Conservation (phyloP, 2,888 invertebrate genomes). For the Merodon equestris region DNA sequence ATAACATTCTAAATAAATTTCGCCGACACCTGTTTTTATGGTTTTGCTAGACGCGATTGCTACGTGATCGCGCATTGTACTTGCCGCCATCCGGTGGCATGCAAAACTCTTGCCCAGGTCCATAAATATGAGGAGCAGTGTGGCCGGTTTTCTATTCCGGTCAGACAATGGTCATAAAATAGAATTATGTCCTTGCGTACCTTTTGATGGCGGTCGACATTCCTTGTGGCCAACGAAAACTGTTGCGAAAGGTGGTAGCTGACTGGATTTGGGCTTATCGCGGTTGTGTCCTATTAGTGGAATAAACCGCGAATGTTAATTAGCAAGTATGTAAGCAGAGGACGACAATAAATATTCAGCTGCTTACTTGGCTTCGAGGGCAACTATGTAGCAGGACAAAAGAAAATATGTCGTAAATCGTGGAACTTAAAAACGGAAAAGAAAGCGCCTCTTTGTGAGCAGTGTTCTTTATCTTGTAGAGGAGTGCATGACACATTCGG, state of each 20-base stretch:
- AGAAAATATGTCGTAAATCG: too few species aligned
- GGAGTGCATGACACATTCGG: too few species aligned
- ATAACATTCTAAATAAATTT: slow-evolving; percentile 67
- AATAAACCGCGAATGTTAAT: slow-evolving; percentile 61
- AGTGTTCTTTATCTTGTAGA: too few species aligned
- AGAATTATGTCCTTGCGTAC: slow-evolving; percentile 63
- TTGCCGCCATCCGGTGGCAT: slow-evolving; percentile 42
- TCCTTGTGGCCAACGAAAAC: slow-evolving; percentile 21
- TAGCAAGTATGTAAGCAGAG: slow-evolving; percentile 26
- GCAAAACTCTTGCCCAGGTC: slow-evolving; percentile 49
- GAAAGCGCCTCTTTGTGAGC: too few species aligned
- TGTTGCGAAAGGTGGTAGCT: too few species aligned
- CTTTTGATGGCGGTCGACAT: slow-evolving; percentile 58
- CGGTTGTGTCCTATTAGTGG: slow-evolving; percentile 9
- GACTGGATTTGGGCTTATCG: too few species aligned
- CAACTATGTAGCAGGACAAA: too few species aligned
- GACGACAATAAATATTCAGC: slow-evolving; percentile 16
- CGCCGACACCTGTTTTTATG: slow-evolving; percentile 68
- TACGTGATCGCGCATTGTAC: slow-evolving; percentile 57
- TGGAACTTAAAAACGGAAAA: too few species aligned
- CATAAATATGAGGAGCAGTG: slow-evolving; percentile 49
- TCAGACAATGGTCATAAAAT: slow-evolving; percentile 66
- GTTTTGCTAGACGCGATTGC: slow-evolving; percentile 60
- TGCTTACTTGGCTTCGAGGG: too few species aligned
- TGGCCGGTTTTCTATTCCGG: slow-evolving; percentile 59